Evolutionary conservation across 1,140 invertebrate genomes (phyloP).

Genomic region (Macrotrachela quadricornifera): DNA sequence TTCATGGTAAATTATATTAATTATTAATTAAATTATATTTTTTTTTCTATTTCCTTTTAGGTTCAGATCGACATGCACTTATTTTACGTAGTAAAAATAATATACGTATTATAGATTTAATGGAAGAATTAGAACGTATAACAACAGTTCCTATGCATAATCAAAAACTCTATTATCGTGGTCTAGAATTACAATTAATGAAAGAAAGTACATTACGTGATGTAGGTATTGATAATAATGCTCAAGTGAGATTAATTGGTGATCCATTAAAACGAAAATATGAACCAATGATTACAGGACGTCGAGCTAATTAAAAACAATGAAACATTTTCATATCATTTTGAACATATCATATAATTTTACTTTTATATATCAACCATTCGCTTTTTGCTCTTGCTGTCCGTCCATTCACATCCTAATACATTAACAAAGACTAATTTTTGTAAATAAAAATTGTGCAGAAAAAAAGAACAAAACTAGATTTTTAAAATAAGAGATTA

Average conservation of each 20-base stretch:
- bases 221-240: conserved; percentile 4
- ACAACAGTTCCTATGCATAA: conserved; percentile 3
- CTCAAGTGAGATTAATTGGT: background rate
- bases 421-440: no score
- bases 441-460: no score
- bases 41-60: no score
- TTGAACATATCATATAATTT: no score
- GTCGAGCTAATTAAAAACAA: background rate
- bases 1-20: background rate
- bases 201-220: conserved; percentile 1
- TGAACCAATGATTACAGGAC: background rate
- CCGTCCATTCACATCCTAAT: no score
- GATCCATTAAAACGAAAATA: conserved; percentile 5
- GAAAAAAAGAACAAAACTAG: no score
- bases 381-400: no score
- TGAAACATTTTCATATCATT: no score
- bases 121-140: conserved; percentile 2
- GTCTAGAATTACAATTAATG: background rate
- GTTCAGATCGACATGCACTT: background rate
- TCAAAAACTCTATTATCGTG: conserved; percentile 1
- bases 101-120: conserved; percentile 1
- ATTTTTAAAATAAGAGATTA: no score
- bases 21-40: no score
- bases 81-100: background rate
- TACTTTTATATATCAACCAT: no score